Evolutionary conservation across 2,113 vertebrate genomes (phyloP).

Genomic region (Oncorhynchus masou): DNA sequence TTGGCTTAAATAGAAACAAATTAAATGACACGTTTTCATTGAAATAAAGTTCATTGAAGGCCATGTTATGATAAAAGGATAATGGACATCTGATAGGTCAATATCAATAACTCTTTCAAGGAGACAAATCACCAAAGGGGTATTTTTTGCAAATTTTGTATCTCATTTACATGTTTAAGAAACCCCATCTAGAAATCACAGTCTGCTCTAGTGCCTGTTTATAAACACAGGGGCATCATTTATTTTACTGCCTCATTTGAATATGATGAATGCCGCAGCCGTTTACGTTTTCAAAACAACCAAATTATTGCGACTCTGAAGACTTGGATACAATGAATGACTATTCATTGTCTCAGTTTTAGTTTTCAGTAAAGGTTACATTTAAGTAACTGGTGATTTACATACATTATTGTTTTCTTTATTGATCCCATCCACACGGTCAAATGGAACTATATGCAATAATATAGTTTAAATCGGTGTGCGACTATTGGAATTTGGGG

Average conservation of each 20-base stretch:
- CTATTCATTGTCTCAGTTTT: constrained; percentile 7
- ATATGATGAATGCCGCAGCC: constrained; percentile 87
- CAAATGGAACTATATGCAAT: not conserved
- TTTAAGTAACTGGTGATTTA: not conserved
- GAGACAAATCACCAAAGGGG: constrained; percentile 79
- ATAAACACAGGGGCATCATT: constrained; percentile 79
- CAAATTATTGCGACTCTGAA: constrained; percentile 26
- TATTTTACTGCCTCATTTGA: constrained; percentile 89
- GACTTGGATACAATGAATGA: constrained; percentile 77
- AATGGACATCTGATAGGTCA: constrained; percentile 84
- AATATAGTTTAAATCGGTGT: not conserved
- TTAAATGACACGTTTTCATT: constrained; percentile 31
- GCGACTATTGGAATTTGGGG: not conserved
- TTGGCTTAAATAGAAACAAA: constrained; percentile 67
- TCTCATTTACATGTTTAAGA: constrained; percentile 81
- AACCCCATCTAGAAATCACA: constrained; percentile 60
- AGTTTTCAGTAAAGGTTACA: not conserved
- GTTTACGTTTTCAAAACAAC: constrained; percentile 87
- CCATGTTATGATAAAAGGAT: constrained; percentile 86
- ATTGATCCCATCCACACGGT: not conserved
- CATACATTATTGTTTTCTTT: not conserved
- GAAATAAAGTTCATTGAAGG: constrained; percentile 69
- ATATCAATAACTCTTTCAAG: constrained; percentile 72
- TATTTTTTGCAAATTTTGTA: constrained; percentile 64
- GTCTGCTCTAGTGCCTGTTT: constrained; percentile 72